Evolutionary conservation across 2,113 vertebrate genomes (phyloP), one percentile per base, ranked within the genome.

Genomic region (Mus pahari): DNA sequence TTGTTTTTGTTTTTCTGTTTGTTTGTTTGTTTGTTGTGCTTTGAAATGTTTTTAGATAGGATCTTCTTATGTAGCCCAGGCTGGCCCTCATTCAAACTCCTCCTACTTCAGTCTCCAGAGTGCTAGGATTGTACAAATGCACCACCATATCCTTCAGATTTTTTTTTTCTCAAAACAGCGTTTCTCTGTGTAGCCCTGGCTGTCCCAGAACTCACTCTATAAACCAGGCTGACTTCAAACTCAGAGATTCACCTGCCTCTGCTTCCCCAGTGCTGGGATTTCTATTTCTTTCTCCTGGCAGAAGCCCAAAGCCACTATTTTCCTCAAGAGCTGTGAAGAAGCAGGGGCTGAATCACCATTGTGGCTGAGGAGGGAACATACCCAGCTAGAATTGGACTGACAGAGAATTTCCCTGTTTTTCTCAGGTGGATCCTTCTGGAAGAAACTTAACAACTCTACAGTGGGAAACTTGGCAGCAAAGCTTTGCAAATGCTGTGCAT

Each of bases 401-500:
- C 78, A 45, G 19, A 7, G 7, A 48, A 48, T 33, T 93, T n/a
- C 36, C 6, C 33, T 26, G 28, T 33, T 92, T 86, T 92, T 20
- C 8, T 82, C 39, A 78, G 17, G 24, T 53, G 68, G 33, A 28
- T 81, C 16, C 55, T 82, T 89, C 58, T 3, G 1, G 45, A 71
- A 94, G 75, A 88, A 90, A 93, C 90, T 79, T 66, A 20, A 20
- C 60, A 78, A 8, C 68, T 94, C 58, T 31, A 26, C 60, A 33
- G 45, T 42, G 28, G 33, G 24, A 55, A 89, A 68, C 81, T 71
- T 71, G 20, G 68, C 24, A 48, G 64, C 10, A 2, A 39, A 74
- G 33, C n/a, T 86, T 90, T 79, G 12, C 73, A 68, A 22, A 91
- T 83, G 62, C 88, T 92, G n/a, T 97, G 66, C 66, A 86, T 86